Evolutionary conservation across 1,140 invertebrate species (phyloP).

Genomic region (Cylas formicarius): DNA sequence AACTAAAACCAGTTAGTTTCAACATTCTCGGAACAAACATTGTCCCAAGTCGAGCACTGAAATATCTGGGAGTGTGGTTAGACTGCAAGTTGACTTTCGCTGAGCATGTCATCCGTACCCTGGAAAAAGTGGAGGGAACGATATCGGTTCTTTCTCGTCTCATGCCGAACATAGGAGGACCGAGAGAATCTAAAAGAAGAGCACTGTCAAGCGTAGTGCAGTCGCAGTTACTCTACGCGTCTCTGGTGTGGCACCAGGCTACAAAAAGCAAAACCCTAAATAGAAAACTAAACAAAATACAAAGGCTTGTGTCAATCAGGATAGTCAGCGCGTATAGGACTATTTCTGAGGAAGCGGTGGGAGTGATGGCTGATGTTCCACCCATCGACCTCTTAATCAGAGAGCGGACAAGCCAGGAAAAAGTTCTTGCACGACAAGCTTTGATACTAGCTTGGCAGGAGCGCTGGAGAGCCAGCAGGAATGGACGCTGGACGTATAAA

Average conservation of each 20-base stretch:
- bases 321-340: slow-evolving; percentile 23
- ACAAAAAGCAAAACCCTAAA: slow-evolving; percentile 2
- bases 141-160: slow-evolving; percentile 3
- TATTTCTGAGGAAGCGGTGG: slow-evolving; percentile 20
- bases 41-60: slow-evolving; percentile 5
- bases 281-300: neutral
- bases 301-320: slow-evolving; percentile 10
- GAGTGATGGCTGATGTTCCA: slow-evolving; percentile 19
- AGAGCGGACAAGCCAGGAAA: too few species aligned
- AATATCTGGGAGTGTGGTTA: slow-evolving; percentile 17
- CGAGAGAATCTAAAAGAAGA: slow-evolving; percentile 6
- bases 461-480: too few species aligned
- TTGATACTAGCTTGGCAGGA: too few species aligned
- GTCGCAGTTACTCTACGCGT: slow-evolving; percentile 13
- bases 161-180: slow-evolving; percentile 18
- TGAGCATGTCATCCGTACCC: slow-evolving; percentile 3
- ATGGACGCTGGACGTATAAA: too few species aligned
- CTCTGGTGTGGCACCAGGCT: slow-evolving; percentile 11
- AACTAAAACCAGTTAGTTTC: too few species aligned
- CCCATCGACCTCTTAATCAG: slow-evolving; percentile 28
- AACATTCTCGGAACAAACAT: slow-evolving; percentile 8
- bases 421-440: too few species aligned
- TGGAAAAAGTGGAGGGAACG: slow-evolving; percentile 3
- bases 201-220: slow-evolving; percentile 6
- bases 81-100: slow-evolving; percentile 3